Base-by-base conservation (phyloP, 2,797 vertebrate species). In the Spinibarbus caldwelli region DNA sequence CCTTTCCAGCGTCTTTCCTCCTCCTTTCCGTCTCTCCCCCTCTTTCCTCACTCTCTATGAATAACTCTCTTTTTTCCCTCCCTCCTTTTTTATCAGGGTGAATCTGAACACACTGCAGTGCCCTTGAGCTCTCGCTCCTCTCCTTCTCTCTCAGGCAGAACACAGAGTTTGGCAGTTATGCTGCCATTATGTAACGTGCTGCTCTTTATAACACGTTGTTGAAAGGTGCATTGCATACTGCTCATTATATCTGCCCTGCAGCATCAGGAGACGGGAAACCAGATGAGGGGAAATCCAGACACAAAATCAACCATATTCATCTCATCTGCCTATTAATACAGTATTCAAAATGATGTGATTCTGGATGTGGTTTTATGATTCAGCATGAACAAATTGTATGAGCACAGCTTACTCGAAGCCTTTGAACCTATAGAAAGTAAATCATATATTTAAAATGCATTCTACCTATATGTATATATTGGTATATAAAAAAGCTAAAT, bases 111-210 rank as follows among this genome's bases (percentile, higher is more conserved):
- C 66, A 81, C 79, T 81, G 79, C 79, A 81, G 79, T 70, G 66
- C 79, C 79, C 79, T 81, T 81, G 79, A 81, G 79, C 79, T 70
- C 64, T 52, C 34, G 9, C 54, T 78, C 36, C 80, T 70, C 79
- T 68, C 79, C 26, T 59, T 75, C 81, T 66, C 68, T 62, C 71
- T 83, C 71, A 31, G 17, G 12, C 34, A 31, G 68, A 54, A 38
- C 76, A 70, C 78, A 79, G 36, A 70, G 52, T 67, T 66, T 59
- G 47, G 78, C 82, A 71, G 76, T 85, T 70, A 34, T 73, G 59
- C 72, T 76, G 17, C 41, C 38, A 72, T 87, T 89, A 87, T 89
- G 86, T 86, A 86, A 87, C 54, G 19, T 1, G 41, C 70, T 82
- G 75, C 85, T 83, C 64, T 83, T 75, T 78, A 78, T 82, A 68